Base-by-base conservation (phyloP, 2,113 vertebrate genomes). In the Aegithalos caudatus region DNA sequence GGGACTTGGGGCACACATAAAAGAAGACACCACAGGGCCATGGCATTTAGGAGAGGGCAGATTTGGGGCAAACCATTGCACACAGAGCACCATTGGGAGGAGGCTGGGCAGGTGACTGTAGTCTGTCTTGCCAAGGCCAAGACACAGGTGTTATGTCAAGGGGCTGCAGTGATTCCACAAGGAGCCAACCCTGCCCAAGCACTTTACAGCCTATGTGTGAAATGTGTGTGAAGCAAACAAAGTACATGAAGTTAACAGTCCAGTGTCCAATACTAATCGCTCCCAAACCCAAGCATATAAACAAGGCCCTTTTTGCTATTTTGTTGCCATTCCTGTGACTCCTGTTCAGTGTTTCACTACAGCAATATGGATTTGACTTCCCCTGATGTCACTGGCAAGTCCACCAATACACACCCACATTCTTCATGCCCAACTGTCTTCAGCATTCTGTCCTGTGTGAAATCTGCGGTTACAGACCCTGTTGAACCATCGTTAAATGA, bases 201-300 rank as follows among this genome's bases (percentile, higher is more conserved):
- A 38, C 12, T 53, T 53, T 1, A 53, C 16, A 87, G 51, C 13
- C 44, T 16, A 24, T 70, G 61, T 6, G 17, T 14, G 25, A 53
- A 33, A 54, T 0, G 1, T 1, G 14, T 0, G 6, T 5, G 12
- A 80, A 45, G 17, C n/a, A 66, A 73, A 47, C 6, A 6, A 35
- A 24, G 12, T 2, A 13, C 10, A 7, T 5, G 11, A 61, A 78
- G 20, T 8, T 17, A 79, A 62, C 8, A 62, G 56, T 50, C 11
- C n/a, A 27, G 11, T 17, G 44, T 45, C 29, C 56, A 2, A 18
- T 5, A 25, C 2, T 17, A 53, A 20, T 12, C 14, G 28, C 12
- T 57, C 16, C 7, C 54, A 86, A 77, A 84, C 14, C 10, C 48
- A 81, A 69, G 29, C 38, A 77, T 2, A 67, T 3, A 50, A 84